Evolutionary conservation across 2,888 invertebrate species (phyloP), one percentile per base, ranked within the genome.

Genomic region (Nasonia oneida): DNA sequence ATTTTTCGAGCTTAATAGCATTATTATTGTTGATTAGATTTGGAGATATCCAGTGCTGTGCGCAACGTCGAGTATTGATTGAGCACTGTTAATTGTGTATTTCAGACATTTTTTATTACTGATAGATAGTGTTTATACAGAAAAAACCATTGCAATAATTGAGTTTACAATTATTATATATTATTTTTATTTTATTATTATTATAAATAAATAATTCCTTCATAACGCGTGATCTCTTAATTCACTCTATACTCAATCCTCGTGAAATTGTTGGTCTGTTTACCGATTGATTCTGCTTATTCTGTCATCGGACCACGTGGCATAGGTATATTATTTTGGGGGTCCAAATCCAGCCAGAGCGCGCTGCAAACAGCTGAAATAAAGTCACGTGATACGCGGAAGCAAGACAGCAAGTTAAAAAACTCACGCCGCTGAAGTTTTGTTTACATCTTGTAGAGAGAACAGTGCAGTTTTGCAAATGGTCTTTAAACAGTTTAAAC

Each of bases 121-220:
- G 33, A 73, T 73, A n/a, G 23, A 83, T 37, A 18, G 80, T 74
- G 39, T 75, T 80, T 64, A 29, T 14, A 81, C 5, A 73, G 29
- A 47, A 15, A 79, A 18, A 67, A 42, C 37, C 67, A 84, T 80
- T 74, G 84, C 80, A 84, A 84, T 84, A 57, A 81, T 76, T 80
- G 71, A 84, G 75, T 84, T 80, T 71, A 75, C 57, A 80, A 47
- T 84, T 84, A 67, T 80, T 74, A 84, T 80, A 79, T 79, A 79
- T 64, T 67, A 83, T 71, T 42, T 74, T 79, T 79, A 74, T 64
- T 53, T 71, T 67, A 79, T 50, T 61, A 70, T 70, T 29, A 29
- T 29, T 29, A 29, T 29, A 29, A 29, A 29, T 29, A 29, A 29
- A 29, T 29, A 29, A 29, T 29, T 29, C 29, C 29, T 29, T 29